Percentiles rank a stretch among this genome's conserved stretches.
phyloP scores from a whole-genome alignment of 2,888 invertebrate species.

The Dendrolimus pini region DNA sequence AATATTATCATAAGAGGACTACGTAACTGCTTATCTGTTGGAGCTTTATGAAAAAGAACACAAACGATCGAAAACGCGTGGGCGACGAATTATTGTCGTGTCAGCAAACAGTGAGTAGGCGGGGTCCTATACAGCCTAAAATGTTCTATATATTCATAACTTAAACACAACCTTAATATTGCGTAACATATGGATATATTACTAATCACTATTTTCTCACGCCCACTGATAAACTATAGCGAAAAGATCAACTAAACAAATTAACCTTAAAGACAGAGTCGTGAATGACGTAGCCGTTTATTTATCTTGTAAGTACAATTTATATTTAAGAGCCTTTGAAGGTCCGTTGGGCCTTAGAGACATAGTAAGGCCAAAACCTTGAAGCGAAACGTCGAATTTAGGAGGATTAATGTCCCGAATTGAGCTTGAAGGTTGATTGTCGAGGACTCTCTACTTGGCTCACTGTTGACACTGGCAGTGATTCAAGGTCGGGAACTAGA shows the following conservation, averaged over 20 bases:
- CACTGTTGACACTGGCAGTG: constrained; percentile 28
- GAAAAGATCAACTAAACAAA: too few relatives aligned
- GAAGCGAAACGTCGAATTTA: constrained; percentile 27
- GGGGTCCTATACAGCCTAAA: background rate
- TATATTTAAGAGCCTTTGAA: constrained; percentile 9
- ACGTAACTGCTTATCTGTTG: background rate
- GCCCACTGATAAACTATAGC: too few relatives aligned
- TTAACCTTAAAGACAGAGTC: too few relatives aligned
- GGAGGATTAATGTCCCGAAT: constrained; percentile 27
- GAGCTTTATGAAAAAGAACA: background rate
- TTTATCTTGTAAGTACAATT: too few relatives aligned
- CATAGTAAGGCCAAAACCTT: constrained; percentile 38
- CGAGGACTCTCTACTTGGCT: constrained; percentile 23
- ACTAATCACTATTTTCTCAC: too few relatives aligned
- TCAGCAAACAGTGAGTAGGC: background rate
- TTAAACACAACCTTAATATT: too few relatives aligned
- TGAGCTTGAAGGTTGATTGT: constrained; percentile 25
- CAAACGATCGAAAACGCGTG: background rate
- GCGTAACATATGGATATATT: too few relatives aligned
- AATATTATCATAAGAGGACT: background rate
- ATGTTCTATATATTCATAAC: too few relatives aligned
- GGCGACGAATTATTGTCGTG: background rate
- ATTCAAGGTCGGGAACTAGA: constrained; percentile 15
- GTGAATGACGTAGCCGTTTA: too few relatives aligned
- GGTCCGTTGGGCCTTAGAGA: constrained; percentile 23